Conservation (phyloP, 2,888 invertebrate species). For the Caenorhabditis sulstoni region DNA sequence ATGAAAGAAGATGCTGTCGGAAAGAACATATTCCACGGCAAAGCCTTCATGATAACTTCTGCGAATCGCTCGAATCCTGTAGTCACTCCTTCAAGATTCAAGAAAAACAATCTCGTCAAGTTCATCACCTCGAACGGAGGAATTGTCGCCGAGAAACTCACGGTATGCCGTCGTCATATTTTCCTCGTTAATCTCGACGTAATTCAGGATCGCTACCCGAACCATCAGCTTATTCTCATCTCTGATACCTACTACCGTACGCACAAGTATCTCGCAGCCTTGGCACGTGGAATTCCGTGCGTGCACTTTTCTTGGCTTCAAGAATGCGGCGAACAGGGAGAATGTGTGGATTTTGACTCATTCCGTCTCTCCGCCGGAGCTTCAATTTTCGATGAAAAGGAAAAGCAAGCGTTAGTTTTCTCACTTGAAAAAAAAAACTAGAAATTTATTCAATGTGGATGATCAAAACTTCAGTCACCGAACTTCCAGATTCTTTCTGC, state of each 20-base stretch:
- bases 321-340: conserved; percentile 83
- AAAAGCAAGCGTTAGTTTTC: conserved; percentile 63
- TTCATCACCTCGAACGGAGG: conserved; percentile 74
- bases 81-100: conserved; percentile 59
- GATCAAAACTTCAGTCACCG: no score
- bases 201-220: conserved; percentile 41
- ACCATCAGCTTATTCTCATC: conserved; percentile 80
- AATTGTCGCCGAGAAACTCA: conserved; percentile 72
- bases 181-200: not conserved
- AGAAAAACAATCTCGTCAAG: conserved; percentile 74
- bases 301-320: conserved; percentile 87
- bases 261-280: conserved; percentile 87
- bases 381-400: conserved; percentile 65
- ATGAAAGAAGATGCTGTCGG: conserved; percentile 42
- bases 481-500: no score
- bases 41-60: conserved; percentile 78
- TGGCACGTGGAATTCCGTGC: conserved; percentile 86
- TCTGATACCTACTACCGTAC: conserved; percentile 87
- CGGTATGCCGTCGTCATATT: conserved; percentile 5
- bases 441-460: no score
- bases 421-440: no score
- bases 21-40: conserved; percentile 65
- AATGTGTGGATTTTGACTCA: conserved; percentile 60
- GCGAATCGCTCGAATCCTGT: conserved; percentile 67
- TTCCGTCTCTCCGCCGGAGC: conserved; percentile 75